Percentiles rank a stretch among this genome's conserved stretches.
Evolutionary conservation across 2,113 vertebrate genomes (phyloP).

Genomic region (Notiomystis cincta): DNA sequence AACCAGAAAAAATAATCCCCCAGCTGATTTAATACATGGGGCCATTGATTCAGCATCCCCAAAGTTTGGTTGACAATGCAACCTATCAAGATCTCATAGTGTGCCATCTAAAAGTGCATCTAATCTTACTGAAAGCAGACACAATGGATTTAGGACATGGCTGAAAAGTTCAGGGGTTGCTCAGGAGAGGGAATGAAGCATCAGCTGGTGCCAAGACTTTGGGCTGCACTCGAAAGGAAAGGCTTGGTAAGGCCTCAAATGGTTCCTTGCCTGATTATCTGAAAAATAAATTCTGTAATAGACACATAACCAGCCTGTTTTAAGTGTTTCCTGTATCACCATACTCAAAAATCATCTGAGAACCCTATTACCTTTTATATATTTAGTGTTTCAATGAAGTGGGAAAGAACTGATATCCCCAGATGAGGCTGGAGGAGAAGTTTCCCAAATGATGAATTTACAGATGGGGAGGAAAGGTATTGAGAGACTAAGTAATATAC

Average conservation of each 20-base stretch:
- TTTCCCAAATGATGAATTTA: background rate
- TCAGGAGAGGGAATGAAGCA: background rate
- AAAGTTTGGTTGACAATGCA: background rate
- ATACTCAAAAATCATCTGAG: background rate
- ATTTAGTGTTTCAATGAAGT: background rate
- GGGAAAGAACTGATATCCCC: background rate
- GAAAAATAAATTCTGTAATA: background rate
- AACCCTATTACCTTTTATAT: background rate
- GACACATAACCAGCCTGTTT: background rate
- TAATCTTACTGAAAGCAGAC: background rate
- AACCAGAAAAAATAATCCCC: background rate
- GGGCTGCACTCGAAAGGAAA: background rate
- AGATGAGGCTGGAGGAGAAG: background rate
- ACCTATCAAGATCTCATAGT: background rate
- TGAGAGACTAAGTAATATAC: background rate
- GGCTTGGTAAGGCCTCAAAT: background rate
- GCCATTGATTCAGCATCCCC: background rate
- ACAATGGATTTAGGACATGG: background rate
- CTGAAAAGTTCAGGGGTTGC: background rate
- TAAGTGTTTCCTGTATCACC: background rate
- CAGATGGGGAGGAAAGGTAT: background rate
- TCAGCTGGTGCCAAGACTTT: background rate
- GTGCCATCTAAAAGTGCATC: background rate
- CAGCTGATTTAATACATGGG: accelerated
- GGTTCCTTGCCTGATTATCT: background rate